Evolutionary conservation across 53 echinoderm and acorn worm species (phyloP).

Genomic region (Apostichopus leukothele): DNA sequence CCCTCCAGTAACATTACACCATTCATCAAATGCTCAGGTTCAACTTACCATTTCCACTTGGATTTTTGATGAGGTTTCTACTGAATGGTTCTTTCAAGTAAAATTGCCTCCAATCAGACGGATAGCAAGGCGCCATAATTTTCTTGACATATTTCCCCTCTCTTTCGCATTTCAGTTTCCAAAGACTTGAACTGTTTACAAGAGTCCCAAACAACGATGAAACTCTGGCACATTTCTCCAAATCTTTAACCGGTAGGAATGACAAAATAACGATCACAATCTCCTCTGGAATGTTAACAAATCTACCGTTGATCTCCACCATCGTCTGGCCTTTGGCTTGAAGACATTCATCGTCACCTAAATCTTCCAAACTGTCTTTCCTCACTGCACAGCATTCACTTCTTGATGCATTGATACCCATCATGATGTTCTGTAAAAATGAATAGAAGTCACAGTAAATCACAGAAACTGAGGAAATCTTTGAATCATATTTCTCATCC

Average conservation of each 20-base stretch:
- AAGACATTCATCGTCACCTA: not conserved
- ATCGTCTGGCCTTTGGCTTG: not conserved
- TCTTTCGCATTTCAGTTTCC: slow-evolving; percentile 69
- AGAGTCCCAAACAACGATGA: not conserved
- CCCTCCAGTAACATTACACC: no score
- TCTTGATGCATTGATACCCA: no score
- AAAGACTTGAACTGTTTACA: slow-evolving; percentile 52
- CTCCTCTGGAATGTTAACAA: slow-evolving; percentile 5
- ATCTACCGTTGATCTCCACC: not conserved
- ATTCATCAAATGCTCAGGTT: no score
- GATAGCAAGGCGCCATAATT: slow-evolving; percentile 63
- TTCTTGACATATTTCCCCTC: slow-evolving; percentile 53
- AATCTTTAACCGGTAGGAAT: slow-evolving; percentile 6
- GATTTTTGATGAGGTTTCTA: slow-evolving; percentile 82
- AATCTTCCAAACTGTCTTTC: no score
- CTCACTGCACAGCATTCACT: no score
- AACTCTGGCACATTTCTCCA: slow-evolving; percentile 3
- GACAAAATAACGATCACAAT: slow-evolving; percentile 6
- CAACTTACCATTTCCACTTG: slow-evolving; percentile 77
- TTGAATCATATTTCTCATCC: no score
- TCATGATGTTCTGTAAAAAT: no score
- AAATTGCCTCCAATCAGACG: slow-evolving; percentile 72
- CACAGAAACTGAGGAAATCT: no score
- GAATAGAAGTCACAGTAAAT: no score
- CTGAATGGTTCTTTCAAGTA: slow-evolving; percentile 75